phyloP scores from a whole-genome alignment of 2,888 invertebrate species.

The Archips crataeganus region DNA sequence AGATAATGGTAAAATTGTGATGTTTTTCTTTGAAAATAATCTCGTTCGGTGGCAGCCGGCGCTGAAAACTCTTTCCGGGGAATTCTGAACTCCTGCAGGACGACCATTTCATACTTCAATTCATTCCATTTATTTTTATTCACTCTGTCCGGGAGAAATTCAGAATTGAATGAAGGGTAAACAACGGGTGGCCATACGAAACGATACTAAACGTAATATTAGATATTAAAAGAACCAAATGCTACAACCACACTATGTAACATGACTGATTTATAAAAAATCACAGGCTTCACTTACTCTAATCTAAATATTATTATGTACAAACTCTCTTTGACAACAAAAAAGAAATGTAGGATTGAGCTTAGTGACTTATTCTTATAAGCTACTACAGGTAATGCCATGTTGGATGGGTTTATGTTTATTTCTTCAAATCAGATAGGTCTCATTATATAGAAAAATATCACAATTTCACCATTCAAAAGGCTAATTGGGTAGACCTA shows the following conservation, averaged over 20 bases:
- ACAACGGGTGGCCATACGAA: slow-evolving; percentile 47
- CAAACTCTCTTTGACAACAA: slow-evolving; percentile 78
- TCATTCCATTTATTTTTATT: slow-evolving; percentile 34
- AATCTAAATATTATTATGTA: slow-evolving; percentile 72
- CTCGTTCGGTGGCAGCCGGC: slow-evolving; percentile 47
- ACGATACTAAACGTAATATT: slow-evolving; percentile 48
- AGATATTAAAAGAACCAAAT: slow-evolving; percentile 59
- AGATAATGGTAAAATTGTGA: slow-evolving; percentile 85
- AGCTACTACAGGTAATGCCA: slow-evolving; percentile 63
- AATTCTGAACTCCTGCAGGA: slow-evolving; percentile 44
- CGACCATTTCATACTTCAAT: slow-evolving; percentile 41
- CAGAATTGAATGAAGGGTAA: slow-evolving; percentile 54
- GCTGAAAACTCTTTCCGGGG: slow-evolving; percentile 41
- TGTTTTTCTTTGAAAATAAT: slow-evolving; percentile 74
- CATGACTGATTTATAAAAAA: slow-evolving; percentile 70
- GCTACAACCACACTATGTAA: slow-evolving; percentile 68
- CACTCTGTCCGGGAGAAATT: slow-evolving; percentile 52
- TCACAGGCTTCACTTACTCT: slow-evolving; percentile 82
- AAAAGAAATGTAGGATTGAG: slow-evolving; percentile 77
- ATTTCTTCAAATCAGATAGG: slow-evolving; percentile 51
- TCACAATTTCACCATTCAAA: slow-evolving; percentile 82
- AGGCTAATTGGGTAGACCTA: slow-evolving; percentile 78
- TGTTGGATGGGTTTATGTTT: slow-evolving; percentile 45
- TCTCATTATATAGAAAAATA: slow-evolving; percentile 74
- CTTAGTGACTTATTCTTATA: slow-evolving; percentile 76